These are phyloP conservation scores for Gobio gobio DNA, from an alignment of 2,113 vertebrate genomes.

Conservation along the genomic window DNA sequence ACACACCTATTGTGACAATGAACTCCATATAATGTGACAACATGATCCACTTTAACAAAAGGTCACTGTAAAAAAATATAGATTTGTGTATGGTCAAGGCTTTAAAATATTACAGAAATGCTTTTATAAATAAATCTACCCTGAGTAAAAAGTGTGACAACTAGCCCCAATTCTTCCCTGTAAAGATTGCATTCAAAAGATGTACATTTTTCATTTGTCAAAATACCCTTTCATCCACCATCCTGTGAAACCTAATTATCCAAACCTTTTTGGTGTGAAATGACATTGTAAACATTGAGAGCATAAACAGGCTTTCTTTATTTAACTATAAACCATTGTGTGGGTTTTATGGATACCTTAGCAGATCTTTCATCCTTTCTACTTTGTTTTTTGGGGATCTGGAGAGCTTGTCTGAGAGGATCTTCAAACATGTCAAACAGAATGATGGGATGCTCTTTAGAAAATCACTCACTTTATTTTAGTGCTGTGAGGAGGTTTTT, in stretches of 20 bases:
- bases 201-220: neutral
- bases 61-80: no score
- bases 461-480: slow-evolving; percentile 45
- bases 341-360: slow-evolving; percentile 1
- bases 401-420: slow-evolving; percentile 15
- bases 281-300: slow-evolving; percentile 3
- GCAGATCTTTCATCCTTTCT: neutral
- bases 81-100: no score
- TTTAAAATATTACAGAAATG: no score
- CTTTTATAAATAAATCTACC: no score
- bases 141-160: neutral
- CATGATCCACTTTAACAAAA: no score
- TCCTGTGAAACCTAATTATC: neutral
- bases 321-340: slow-evolving; percentile 4
- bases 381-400: neutral
- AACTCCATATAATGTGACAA: no score
- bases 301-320: neutral
- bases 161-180: neutral
- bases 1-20: no score
- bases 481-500: neutral
- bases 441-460: slow-evolving; percentile 41
- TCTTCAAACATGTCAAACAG: slow-evolving; percentile 37
- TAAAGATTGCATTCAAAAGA: neutral
- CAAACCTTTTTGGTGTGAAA: slow-evolving; percentile 21
- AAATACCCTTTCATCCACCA: neutral